Base-by-base conservation (phyloP, 2,113 vertebrate genomes). In the Ophthalmolycus amberensis region DNA sequence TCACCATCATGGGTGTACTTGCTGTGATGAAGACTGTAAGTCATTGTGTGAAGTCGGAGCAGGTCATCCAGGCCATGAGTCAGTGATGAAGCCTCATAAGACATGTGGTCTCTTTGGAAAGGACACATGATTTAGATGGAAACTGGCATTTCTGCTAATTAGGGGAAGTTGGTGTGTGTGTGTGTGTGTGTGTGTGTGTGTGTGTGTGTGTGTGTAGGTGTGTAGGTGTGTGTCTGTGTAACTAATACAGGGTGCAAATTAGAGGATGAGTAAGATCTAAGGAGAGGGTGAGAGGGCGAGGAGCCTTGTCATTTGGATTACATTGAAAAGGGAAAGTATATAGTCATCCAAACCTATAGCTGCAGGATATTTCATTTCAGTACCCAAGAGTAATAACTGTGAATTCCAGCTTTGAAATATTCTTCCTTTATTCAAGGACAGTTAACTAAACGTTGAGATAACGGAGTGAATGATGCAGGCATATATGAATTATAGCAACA, bases 211-310 rank as follows among this genome's bases (percentile, higher is more conserved):
- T 56, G 77, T 46, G 7, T 44, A 80, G 1, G 25, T 25, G 63
- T 64, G 69, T 75, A 46, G 62, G 32, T 52, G 32, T 77, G 62
- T 76, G 60, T 48, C 42, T 56, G 77, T 46, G 7, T 44, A 82
- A 50, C 40, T 75, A 74, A 86, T 82, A 77, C 40, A 18, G 27
- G 14, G 34, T 56, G 25, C n/a, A 88, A 89, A 86, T 90, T 82
- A 91, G 63, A 90, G 80, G 18, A 79, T 80, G 75, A 77, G 56
- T 73, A 52, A 29, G 15, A 27, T 78, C 50, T 87, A 89, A 90
- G 90, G 66, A 90, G 74, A 92, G 60, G 65, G 70, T 37, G 34
- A 77, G 56, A 75, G n/a, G 50, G 4, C 42, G 14, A 80, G 77
- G 40, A 70, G 73, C 59, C 68, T 67, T 82, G 67, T 71, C 67